phyloP scores from a whole-genome alignment of 2,888 invertebrate species.

The Magallana nippona region DNA sequence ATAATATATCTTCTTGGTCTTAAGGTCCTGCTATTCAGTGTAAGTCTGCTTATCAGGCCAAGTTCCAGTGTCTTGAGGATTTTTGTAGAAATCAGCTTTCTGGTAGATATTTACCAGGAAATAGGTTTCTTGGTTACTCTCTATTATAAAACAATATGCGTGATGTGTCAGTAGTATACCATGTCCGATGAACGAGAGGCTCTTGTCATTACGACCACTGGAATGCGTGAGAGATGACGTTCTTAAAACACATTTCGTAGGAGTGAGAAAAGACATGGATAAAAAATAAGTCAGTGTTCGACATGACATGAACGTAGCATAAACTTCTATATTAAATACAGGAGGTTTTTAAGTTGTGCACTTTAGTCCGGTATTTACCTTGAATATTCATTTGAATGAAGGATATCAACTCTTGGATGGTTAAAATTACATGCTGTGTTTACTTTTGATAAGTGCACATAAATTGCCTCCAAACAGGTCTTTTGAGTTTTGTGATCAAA shows the following conservation, averaged over 20 bases:
- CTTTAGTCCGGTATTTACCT: background rate
- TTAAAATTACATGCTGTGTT: no score
- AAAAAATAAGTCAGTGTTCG: background rate
- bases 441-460: no score
- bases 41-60: background rate
- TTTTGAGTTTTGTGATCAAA: no score
- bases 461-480: no score
- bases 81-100: background rate
- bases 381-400: no score
- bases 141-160: conserved; percentile 26
- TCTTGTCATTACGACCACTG: conserved; percentile 9
- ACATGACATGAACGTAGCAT: background rate
- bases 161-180: conserved; percentile 10
- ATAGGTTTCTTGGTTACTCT: conserved; percentile 5
- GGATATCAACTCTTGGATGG: no score
- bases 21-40: background rate
- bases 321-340: background rate
- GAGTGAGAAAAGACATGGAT: background rate
- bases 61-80: background rate
- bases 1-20: background rate
- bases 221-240: conserved; percentile 7
- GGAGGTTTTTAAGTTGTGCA: background rate
- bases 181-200: conserved; percentile 20
- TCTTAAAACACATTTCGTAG: conserved; percentile 24
- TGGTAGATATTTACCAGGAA: conserved; percentile 15